phyloP scores from a whole-genome alignment of 2,888 invertebrate species.

The Thymelicus acteon region DNA sequence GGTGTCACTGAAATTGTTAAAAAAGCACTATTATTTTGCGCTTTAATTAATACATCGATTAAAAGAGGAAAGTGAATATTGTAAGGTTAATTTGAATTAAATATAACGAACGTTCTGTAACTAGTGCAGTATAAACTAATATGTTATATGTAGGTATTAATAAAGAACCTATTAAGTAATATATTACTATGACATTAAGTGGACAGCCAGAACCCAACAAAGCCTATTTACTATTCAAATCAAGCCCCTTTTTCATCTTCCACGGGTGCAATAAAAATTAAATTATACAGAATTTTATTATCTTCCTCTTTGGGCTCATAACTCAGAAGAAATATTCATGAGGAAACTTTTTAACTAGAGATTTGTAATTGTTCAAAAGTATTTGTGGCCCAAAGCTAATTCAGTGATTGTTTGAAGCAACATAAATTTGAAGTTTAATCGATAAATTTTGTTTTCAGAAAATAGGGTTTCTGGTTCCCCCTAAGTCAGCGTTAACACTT shows the following conservation, averaged over 20 bases:
- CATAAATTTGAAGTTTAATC: constrained; percentile 29
- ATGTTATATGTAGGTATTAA: neutral
- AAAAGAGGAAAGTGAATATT: too few relatives aligned
- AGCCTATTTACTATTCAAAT: constrained; percentile 68
- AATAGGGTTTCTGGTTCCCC: constrained; percentile 38
- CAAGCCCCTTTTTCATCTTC: constrained; percentile 67
- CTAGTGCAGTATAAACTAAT: neutral
- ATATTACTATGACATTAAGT: constrained; percentile 28
- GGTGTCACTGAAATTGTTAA: too few relatives aligned
- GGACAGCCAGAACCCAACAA: constrained; percentile 21
- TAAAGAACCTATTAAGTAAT: neutral
- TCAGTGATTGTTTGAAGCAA: constrained; percentile 35
- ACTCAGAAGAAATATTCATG: constrained; percentile 74
- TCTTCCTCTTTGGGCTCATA: constrained; percentile 69
- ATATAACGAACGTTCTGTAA: too few relatives aligned
- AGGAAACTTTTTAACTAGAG: constrained; percentile 67
- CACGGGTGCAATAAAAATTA: constrained; percentile 72
- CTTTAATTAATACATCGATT: too few relatives aligned
- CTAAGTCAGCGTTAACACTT: constrained; percentile 55
- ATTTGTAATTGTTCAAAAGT: constrained; percentile 55
- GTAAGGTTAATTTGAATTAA: too few relatives aligned
- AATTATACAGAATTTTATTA: constrained; percentile 75
- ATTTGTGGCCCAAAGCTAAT: constrained; percentile 34
- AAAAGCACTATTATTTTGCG: too few relatives aligned
- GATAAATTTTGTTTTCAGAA: constrained; percentile 33